These are phyloP conservation scores for Pampusana beccarii DNA, from an alignment of 2,113 vertebrate species.

Conservation along the genomic window DNA sequence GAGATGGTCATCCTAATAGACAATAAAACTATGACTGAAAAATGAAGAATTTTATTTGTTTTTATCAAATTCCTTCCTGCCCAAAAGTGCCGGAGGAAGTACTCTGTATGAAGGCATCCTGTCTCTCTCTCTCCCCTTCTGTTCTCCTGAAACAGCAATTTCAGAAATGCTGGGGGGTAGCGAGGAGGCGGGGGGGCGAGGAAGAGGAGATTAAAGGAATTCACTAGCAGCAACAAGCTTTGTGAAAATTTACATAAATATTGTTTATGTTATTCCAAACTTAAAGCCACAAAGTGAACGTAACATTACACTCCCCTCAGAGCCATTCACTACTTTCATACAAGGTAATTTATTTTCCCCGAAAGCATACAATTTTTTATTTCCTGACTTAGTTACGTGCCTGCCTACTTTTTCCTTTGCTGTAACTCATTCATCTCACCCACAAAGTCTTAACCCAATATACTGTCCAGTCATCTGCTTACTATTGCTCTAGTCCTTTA, in stretches of 20 bases:
- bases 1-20: background rate
- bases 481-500: background rate
- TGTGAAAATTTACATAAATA: background rate
- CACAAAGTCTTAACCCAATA: background rate
- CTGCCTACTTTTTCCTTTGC: background rate
- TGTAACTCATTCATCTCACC: background rate
- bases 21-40: background rate
- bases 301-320: background rate
- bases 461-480: background rate
- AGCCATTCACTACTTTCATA: background rate
- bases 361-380: background rate
- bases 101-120: background rate
- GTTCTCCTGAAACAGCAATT: background rate
- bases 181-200: accelerated
- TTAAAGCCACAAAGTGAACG: background rate
- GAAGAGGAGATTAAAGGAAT: background rate
- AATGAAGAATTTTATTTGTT: background rate
- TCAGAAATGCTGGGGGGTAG: background rate
- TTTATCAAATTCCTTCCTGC: background rate
- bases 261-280: background rate
- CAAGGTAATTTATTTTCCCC: background rate
- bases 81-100: background rate
- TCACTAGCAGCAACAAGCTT: background rate
- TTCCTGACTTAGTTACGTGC: background rate
- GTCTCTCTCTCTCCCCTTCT: background rate